Evolutionary conservation across 2,888 invertebrate species (phyloP).

Genomic region (Caenorhabditis sp.): DNA sequence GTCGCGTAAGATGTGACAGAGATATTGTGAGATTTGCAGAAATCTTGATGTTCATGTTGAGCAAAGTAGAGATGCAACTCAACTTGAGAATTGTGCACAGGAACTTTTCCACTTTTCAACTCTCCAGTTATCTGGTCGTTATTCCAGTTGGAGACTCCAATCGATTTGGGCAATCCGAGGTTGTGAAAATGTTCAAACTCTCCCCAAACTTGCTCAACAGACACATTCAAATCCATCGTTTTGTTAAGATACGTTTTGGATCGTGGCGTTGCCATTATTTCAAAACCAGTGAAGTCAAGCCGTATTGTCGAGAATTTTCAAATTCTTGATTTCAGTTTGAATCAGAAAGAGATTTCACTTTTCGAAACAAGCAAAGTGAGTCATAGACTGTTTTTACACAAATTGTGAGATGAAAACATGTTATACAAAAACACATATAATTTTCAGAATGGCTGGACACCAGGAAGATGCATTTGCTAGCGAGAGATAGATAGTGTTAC

Average conservation of each 20-base stretch:
- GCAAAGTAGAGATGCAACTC: slow-evolving; percentile 84
- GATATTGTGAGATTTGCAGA: slow-evolving; percentile 78
- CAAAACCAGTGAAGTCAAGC: slow-evolving; percentile 22
- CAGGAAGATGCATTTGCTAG: slow-evolving; percentile 39
- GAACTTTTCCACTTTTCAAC: neutral
- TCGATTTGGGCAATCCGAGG: no score
- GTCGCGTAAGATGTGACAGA: slow-evolving; percentile 71
- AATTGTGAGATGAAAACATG: slow-evolving; percentile 22
- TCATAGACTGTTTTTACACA: slow-evolving; percentile 35
- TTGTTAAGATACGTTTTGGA: slow-evolving; percentile 22
- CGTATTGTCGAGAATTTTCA: slow-evolving; percentile 28
- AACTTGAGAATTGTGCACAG: slow-evolving; percentile 77
- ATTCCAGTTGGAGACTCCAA: no score
- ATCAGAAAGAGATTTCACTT: slow-evolving; percentile 16
- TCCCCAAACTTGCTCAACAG: no score
- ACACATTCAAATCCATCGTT: no score
- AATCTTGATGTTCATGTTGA: slow-evolving; percentile 76
- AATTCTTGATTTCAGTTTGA: slow-evolving; percentile 25
- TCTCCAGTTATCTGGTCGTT: no score
- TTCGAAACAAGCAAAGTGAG: slow-evolving; percentile 15
- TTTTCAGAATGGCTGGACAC: slow-evolving; percentile 48
- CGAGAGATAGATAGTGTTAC: no score
- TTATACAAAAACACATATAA: no score
- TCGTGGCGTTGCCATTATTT: slow-evolving; percentile 28
- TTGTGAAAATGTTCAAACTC: no score